These are phyloP conservation scores for Notothenia rossii DNA, from an alignment of 2,113 vertebrate genomes.

Conservation along the genomic window DNA sequence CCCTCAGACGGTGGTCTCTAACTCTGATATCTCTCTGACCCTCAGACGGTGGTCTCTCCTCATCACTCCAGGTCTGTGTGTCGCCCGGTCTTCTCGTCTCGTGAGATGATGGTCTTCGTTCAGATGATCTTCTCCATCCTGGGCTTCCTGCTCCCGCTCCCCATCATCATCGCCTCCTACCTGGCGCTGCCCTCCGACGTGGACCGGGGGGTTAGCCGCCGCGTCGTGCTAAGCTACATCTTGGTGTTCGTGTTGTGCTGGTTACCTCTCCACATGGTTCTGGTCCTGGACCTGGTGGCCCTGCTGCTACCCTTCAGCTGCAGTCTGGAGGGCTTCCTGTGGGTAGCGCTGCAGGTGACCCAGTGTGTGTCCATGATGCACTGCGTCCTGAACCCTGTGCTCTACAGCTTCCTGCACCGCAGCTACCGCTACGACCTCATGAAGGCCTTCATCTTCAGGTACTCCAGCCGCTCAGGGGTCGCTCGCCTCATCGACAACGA, in stretches of 20 bases:
- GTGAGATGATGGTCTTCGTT: constrained; percentile 89
- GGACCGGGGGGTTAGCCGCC: constrained; percentile 86
- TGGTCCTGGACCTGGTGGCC: constrained; percentile 89
- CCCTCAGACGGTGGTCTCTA: no score
- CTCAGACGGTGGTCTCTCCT: constrained; percentile 75
- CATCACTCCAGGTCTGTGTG: constrained; percentile 86
- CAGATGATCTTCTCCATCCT: constrained; percentile 89
- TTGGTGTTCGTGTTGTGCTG: constrained; percentile 92
- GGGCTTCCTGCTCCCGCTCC: constrained; percentile 91
- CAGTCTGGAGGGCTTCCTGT: constrained; percentile 89
- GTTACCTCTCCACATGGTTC: constrained; percentile 89
- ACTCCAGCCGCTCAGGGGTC: constrained; percentile 92
- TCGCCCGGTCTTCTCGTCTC: constrained; percentile 86
- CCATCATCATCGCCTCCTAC: constrained; percentile 88
- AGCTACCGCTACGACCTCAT: constrained; percentile 93
- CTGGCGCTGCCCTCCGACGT: constrained; percentile 83
- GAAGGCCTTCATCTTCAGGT: constrained; percentile 95
- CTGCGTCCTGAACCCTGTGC: constrained; percentile 92
- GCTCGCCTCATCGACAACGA: constrained; percentile 90
- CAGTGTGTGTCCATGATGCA: constrained; percentile 92
- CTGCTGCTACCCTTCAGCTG: constrained; percentile 90
- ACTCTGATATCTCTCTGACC: no score
- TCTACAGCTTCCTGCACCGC: constrained; percentile 92
- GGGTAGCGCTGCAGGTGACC: constrained; percentile 87
- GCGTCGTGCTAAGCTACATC: constrained; percentile 89